Evolutionary conservation across 92 coral and sea anemone species (phyloP).

Genomic region (Bergia puertoricense): DNA sequence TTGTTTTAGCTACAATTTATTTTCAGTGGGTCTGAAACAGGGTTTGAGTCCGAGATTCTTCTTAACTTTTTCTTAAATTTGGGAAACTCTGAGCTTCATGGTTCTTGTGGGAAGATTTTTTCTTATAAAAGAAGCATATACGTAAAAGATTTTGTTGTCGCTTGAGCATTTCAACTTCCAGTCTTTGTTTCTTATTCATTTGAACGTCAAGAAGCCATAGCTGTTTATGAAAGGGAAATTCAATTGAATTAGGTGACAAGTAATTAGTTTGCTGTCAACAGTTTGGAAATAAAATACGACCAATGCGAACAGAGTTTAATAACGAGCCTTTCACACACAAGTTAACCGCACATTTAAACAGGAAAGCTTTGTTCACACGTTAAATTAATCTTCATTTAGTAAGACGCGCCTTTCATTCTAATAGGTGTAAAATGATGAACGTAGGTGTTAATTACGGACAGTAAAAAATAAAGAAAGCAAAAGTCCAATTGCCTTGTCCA

Average conservation of each 20-base stretch:
- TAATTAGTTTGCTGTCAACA: slow-evolving; percentile 35
- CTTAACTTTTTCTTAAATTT: too few species aligned
- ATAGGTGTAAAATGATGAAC: slow-evolving; percentile 38
- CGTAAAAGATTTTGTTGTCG: too few species aligned
- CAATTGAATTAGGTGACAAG: slow-evolving; percentile 20
- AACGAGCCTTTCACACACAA: slow-evolving; percentile 18
- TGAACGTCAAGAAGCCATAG: not conserved
- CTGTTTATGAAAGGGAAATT: slow-evolving; percentile 13
- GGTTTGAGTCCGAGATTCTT: too few species aligned
- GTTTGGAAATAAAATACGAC: slow-evolving; percentile 3
- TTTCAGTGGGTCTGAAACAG: too few species aligned
- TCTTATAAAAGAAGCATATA: too few species aligned
- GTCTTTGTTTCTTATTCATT: not conserved
- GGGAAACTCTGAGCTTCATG: too few species aligned
- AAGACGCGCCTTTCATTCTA: slow-evolving; percentile 28
- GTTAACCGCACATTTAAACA: slow-evolving; percentile 33
- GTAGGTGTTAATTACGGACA: slow-evolving; percentile 34
- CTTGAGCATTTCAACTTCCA: not conserved
- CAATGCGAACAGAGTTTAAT: slow-evolving; percentile 2
- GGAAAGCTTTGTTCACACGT: slow-evolving; percentile 14
- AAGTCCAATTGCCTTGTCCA: slow-evolving; percentile 10
- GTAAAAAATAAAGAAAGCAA: not conserved
- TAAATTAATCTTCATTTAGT: slow-evolving; percentile 12
- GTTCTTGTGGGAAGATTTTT: too few species aligned
- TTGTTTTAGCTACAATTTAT: too few species aligned